These are phyloP conservation scores for Palloptera scutellata DNA, from an alignment of 2,888 invertebrate genomes.

Conservation along the genomic window DNA sequence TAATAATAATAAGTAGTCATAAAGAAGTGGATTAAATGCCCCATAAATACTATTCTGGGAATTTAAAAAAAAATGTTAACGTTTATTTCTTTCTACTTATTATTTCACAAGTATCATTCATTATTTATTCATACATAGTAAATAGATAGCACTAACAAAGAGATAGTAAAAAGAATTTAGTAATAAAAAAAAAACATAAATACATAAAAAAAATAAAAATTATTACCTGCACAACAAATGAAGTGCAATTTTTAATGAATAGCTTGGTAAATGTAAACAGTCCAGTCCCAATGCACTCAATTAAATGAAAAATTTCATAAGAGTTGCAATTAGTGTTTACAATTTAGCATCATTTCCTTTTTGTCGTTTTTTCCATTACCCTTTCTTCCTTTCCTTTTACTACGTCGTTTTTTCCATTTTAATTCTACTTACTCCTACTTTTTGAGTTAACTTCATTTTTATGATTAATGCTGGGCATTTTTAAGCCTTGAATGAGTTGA, in stretches of 20 bases:
- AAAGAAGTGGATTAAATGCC: too few species aligned
- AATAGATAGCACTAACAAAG: not conserved
- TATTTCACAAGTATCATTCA: not conserved
- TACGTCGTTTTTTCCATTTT: too few species aligned
- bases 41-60: conserved; percentile 6
- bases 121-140: not conserved
- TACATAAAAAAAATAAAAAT: too few species aligned
- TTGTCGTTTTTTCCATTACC: too few species aligned
- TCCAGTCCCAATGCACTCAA: conserved; percentile 26
- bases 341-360: too few species aligned
- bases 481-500: too few species aligned
- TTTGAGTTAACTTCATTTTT: too few species aligned
- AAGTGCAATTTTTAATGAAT: conserved; percentile 14
- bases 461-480: too few species aligned
- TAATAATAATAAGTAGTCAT: too few species aligned
- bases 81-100: not conserved
- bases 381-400: too few species aligned
- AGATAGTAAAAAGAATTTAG: not conserved
- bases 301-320: conserved; percentile 25
- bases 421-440: too few species aligned
- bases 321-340: conserved; percentile 24
- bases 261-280: not conserved
- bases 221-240: conserved; percentile 9
- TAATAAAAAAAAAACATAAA: too few species aligned
- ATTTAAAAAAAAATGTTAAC: not conserved